Evolutionary conservation across 2,888 invertebrate genomes (phyloP).

Genomic region (Pollenia griseotomentosa): DNA sequence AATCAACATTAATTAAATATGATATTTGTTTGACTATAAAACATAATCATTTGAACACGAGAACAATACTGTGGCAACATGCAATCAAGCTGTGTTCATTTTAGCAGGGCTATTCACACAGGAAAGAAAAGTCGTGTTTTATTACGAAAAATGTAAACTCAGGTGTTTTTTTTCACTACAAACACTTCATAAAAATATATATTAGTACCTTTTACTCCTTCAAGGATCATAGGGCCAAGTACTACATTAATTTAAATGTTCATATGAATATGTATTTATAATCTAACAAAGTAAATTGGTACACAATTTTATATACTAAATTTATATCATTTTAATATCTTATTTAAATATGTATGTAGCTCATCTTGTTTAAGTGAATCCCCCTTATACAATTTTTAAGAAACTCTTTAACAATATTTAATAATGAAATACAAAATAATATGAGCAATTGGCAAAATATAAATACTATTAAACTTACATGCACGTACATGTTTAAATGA

Average conservation of each 20-base stretch:
- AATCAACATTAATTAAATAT: conserved; percentile 66
- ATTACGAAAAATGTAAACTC: too few species aligned
- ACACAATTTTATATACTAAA: too few species aligned
- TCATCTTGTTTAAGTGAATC: neutral
- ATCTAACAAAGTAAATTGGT: too few species aligned
- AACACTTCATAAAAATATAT: too few species aligned
- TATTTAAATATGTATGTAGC: neutral
- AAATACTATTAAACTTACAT: conserved; percentile 19
- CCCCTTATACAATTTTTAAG: neutral
- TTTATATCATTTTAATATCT: neutral
- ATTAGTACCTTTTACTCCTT: too few species aligned
- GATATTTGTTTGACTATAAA: conserved; percentile 61
- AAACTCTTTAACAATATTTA: conserved; percentile 41
- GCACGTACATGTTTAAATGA: conserved; percentile 39
- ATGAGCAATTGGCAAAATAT: conserved; percentile 31
- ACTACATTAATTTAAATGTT: too few species aligned
- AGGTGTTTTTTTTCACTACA: too few species aligned
- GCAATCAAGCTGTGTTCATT: conserved; percentile 44
- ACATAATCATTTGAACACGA: conserved; percentile 30
- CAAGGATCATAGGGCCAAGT: too few species aligned
- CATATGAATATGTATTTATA: too few species aligned
- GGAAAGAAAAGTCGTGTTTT: neutral
- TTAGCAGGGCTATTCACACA: neutral
- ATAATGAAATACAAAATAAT: conserved; percentile 24
- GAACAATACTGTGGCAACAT: conserved; percentile 34